Evolutionary conservation across 1,140 invertebrate genomes (phyloP), one percentile per base, ranked within the genome.

Genomic region (Meloidogyne exigua): DNA sequence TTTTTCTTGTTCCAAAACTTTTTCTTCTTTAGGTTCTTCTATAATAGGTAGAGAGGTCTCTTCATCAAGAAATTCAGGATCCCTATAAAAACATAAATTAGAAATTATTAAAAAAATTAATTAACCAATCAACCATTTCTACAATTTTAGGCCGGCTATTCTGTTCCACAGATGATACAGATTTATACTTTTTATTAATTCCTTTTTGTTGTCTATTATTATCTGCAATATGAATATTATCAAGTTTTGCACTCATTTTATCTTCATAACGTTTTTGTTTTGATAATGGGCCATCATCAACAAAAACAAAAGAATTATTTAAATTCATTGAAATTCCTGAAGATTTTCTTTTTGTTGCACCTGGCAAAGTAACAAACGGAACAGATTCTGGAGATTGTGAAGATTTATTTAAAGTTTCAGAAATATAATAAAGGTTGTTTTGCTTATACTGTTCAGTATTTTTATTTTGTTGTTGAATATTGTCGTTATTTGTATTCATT

Each of bases 211-310:
- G 44, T 49, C 18, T 1, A 18, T 15, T 15, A 49, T n/a, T 57
- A 57, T 57, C 49, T 57, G n/a, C 49, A 9, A 57, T n/a, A 57
- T 57, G 49, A n/a, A 57, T 57, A 57, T 57, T 57, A 57, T 57
- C 49, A n/a, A 57, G n/a, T 57, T 57, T 57, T 57, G 49, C 18
- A 57, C 49, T 57, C 49, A 57, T 57, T n/a, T 57, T 57, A 57
- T 57, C 49, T 57, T 57, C 49, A 57, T 57, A 57, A 57, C 49
- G 49, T 57, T 57, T 57, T 57, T 57, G 49, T 57, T 57, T 57
- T 57, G 49, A n/a, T 57, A n/a, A n/a, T n/a, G 49, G 49, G 5
- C 49, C 49, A 57, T n/a, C 13, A 49, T 49, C 15, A 57, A 57
- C 44, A 57, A 57, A 57, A 57, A n/a, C 3, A n/a, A 21, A 57